Evolutionary conservation across 2,797 vertebrate genomes (phyloP), one percentile per base, ranked within the genome.

Genomic region (Aulostomus chinensis): DNA sequence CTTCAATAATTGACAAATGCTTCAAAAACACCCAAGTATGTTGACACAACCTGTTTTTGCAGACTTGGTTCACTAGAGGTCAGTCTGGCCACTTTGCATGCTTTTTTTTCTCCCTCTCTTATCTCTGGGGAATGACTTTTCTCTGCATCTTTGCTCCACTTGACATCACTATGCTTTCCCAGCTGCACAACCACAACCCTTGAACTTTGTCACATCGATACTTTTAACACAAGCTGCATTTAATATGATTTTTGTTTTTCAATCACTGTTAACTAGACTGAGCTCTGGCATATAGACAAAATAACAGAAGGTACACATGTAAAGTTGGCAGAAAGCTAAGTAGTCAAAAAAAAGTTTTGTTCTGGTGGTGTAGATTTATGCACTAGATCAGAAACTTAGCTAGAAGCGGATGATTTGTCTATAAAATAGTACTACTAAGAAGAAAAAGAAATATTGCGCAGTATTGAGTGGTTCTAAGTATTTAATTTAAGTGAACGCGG

Each of bases 11-110:
- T 67, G 52, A 65, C 20, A 42, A 38, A 11, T n/a, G n/a, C n/a
- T 50, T 62, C 6, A 70, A 50, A 37, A 22, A 73, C 53, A 46
- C 40, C 40, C 22, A 8, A n/a, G 13, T 49, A 20, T 52, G 9
- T 38, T 38, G 70, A 72, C 73, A 71, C 43, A 75, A 57, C 24
- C 56, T 83, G 68, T 81, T 84, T 80, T 84, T 85, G 85, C 85
- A 87, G 85, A 88, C 84, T 88, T 82, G 72, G 86, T 88, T 90
- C 80, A 79, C 62, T 70, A 61, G 51, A 71, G 76, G 78, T 80
- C 78, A 51, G 47, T 76, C 63, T 70, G 81, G 46, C 77, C 70
- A 67, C 73, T 78, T 69, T 87, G 89, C 90, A 91, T 90, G 90
- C 67, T 58, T 59, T 51, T 61, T 56, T 58, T 7, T 63, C 58